A percentile compares a stretch with the other conserved stretches of the same genome.
These are phyloP conservation scores for Drosophila prostipennis DNA, from an alignment of 2,888 invertebrate species.

Conservation along the genomic window DNA sequence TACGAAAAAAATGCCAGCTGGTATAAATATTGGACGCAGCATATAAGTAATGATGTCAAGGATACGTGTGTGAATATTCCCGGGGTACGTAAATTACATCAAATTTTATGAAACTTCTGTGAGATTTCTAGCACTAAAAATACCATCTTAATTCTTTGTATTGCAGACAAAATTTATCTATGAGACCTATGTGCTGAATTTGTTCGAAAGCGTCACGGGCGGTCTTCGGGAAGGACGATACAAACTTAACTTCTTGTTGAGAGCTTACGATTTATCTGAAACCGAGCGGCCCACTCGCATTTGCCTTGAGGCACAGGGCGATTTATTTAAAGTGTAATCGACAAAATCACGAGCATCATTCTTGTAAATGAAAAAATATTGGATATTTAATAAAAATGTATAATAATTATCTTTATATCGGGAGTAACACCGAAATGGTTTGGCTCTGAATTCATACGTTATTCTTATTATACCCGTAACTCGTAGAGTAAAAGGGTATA, in stretches of 20 bases:
- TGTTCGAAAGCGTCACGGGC: rapidly evolving
- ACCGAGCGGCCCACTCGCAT: neutral
- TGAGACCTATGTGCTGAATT: neutral
- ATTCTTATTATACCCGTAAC: too few relatives aligned
- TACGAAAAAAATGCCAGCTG: constrained; percentile 18
- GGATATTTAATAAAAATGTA: too few relatives aligned
- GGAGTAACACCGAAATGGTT: too few relatives aligned
- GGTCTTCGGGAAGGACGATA: constrained; percentile 10
- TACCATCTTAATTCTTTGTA: too few relatives aligned
- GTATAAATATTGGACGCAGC: neutral
- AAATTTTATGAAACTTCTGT: too few relatives aligned
- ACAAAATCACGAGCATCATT: too few relatives aligned
- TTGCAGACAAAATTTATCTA: constrained; percentile 4
- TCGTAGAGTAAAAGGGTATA: too few relatives aligned
- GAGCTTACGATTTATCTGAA: neutral
- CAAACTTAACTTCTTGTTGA: neutral
- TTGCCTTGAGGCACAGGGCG: neutral
- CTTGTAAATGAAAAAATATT: too few relatives aligned
- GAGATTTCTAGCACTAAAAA: too few relatives aligned
- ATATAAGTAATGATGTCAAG: constrained; percentile 21
- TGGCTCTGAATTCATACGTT: too few relatives aligned
- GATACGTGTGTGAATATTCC: constrained; percentile 10
- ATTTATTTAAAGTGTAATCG: neutral
- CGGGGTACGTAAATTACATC: constrained; percentile 12
- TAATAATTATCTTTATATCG: too few relatives aligned